phyloP scores from a whole-genome alignment of 1,140 invertebrate genomes.

The Lanistes nyassanus region DNA sequence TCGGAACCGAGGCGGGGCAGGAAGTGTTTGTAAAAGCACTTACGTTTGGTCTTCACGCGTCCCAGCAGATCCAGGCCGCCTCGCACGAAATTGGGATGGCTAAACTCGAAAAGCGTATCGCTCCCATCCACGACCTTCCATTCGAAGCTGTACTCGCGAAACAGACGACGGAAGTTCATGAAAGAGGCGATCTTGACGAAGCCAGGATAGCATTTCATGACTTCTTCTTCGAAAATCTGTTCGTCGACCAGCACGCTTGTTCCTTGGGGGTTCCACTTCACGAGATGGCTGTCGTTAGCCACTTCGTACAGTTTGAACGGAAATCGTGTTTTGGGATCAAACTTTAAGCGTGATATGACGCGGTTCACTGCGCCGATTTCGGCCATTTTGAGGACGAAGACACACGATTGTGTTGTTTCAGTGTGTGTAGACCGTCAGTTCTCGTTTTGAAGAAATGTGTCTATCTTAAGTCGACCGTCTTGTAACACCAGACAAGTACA shows the following conservation, averaged over 20 bases:
- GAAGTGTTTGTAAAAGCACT: slow-evolving; percentile 32
- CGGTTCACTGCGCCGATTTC: too few relatives aligned
- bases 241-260: slow-evolving; percentile 41
- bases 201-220: slow-evolving; percentile 51
- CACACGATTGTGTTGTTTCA: too few relatives aligned
- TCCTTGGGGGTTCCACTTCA: slow-evolving; percentile 47
- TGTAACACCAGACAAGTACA: too few relatives aligned
- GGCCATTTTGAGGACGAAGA: too few relatives aligned
- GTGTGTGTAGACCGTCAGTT: too few relatives aligned
- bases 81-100: slow-evolving; percentile 43
- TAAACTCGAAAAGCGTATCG: slow-evolving; percentile 39
- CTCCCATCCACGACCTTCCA: slow-evolving; percentile 39
- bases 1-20: not conserved
- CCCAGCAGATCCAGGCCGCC: slow-evolving; percentile 33
- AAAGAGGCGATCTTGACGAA: slow-evolving; percentile 53
- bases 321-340: slow-evolving; percentile 38
- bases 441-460: too few relatives aligned
- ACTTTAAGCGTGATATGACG: slow-evolving; percentile 14
- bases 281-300: slow-evolving; percentile 45
- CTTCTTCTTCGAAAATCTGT: slow-evolving; percentile 40
- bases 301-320: slow-evolving; percentile 54
- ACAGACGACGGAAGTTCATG: slow-evolving; percentile 49
- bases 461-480: too few relatives aligned
- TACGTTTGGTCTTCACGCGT: slow-evolving; percentile 41
- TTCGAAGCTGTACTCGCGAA: slow-evolving; percentile 53